phyloP scores from a whole-genome alignment of 2,888 invertebrate genomes.

The Pristionchus japonicus region DNA sequence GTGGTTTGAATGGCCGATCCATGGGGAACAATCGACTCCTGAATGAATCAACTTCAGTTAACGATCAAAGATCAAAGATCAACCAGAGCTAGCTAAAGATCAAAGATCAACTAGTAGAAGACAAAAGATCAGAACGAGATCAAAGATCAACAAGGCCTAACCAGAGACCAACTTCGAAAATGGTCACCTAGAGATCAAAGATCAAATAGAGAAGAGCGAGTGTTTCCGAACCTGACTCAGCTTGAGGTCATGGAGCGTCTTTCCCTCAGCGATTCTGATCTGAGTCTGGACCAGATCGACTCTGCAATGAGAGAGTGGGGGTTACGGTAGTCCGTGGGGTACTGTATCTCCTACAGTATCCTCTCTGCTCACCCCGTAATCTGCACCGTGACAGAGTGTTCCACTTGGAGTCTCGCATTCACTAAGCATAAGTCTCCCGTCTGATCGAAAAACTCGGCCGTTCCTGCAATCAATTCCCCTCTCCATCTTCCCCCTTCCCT shows the following conservation, averaged over 20 bases:
- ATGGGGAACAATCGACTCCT: slow-evolving; percentile 52
- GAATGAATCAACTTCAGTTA: neutral
- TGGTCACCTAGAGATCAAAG: too few species aligned
- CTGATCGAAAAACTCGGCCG: slow-evolving; percentile 96
- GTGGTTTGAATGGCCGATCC: slow-evolving; percentile 94
- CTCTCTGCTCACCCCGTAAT: slow-evolving; percentile 86
- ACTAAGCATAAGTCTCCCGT: slow-evolving; percentile 94
- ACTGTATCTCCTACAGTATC: neutral
- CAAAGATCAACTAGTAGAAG: too few species aligned
- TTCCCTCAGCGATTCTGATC: slow-evolving; percentile 94
- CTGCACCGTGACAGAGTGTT: slow-evolving; percentile 99
- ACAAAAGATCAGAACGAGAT: too few species aligned
- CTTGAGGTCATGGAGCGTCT: slow-evolving; percentile 88
- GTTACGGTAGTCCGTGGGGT: too few species aligned
- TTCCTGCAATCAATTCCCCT: slow-evolving; percentile 80
- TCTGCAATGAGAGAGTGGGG: slow-evolving; percentile 77
- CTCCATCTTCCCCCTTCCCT: neutral
- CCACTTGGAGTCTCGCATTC: slow-evolving; percentile 96
- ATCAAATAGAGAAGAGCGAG: too few species aligned
- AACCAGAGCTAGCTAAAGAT: too few species aligned
- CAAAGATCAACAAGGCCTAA: too few species aligned
- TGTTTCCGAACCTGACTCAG: slow-evolving; percentile 82
- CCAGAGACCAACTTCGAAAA: too few species aligned
- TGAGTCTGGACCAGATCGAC: slow-evolving; percentile 98
- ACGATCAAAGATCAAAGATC: neutral